A percentile compares a stretch with the other conserved stretches of the same genome.
These are phyloP conservation scores for Gnathonemus longibarbis DNA, from an alignment of 2,113 vertebrate species.

Conservation along the genomic window DNA sequence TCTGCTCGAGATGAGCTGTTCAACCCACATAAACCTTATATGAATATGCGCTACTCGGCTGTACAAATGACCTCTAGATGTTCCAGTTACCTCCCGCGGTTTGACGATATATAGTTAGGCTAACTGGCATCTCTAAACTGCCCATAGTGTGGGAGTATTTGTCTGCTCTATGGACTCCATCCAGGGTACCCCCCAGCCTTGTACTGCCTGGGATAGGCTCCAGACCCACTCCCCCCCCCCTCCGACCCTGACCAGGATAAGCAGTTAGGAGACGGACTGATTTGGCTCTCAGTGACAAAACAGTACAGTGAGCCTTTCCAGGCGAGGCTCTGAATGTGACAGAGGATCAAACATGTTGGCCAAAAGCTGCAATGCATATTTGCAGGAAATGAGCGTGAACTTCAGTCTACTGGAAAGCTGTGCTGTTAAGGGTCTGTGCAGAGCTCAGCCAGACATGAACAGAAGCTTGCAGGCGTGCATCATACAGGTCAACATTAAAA, in stretches of 20 bases:
- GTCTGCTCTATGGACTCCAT: not conserved
- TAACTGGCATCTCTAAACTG: not conserved
- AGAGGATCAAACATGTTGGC: not conserved
- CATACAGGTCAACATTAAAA: not conserved
- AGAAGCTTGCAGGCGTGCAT: not conserved
- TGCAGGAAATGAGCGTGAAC: not conserved
- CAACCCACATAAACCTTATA: not conserved
- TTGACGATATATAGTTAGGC: not conserved
- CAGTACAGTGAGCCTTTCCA: not conserved
- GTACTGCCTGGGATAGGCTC: not conserved
- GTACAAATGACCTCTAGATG: not conserved
- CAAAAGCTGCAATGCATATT: not conserved
- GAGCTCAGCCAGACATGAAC: not conserved
- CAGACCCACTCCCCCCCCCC: not conserved
- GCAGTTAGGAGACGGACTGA: not conserved
- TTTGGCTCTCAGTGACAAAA: not conserved
- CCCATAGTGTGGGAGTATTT: not conserved
- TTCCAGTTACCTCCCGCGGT: not conserved
- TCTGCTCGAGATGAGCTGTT: not conserved
- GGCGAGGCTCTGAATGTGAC: not conserved
- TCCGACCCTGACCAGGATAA: not conserved
- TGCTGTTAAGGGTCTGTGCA: not conserved
- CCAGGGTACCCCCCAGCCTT: not conserved
- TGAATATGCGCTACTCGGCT: not conserved
- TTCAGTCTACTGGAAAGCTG: not conserved